Base-by-base conservation (phyloP, 1,140 invertebrate genomes). In the Lasioglossum baleicum region DNA sequence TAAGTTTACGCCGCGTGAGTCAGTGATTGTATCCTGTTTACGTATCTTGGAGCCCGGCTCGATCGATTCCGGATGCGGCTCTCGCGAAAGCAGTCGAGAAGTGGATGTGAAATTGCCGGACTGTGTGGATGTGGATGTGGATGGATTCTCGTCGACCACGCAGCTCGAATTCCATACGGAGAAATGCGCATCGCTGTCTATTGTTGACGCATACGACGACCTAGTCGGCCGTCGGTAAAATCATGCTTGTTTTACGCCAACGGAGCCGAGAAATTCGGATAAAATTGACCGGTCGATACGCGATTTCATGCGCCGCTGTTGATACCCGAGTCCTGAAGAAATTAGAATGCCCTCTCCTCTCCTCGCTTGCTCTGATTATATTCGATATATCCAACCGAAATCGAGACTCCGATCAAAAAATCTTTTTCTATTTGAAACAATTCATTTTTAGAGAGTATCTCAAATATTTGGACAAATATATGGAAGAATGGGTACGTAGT, bases 21-120 rank as follows among this genome's bases (percentile, higher is more conserved):
- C 69, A 72, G 60, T 6, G 51, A 73, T 79, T 26, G 82, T 81
- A 91, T 90, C 88, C 90, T 89, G 87, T 90, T 91, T 87, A 87
- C 82, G 84, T 85, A 83, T 60, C 35, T 51, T 11, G 17, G 20
- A 13, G 69, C 26, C 42, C 72, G 60, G 61, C 35, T 35, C 80
- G 76, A 85, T 83, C 67, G 82, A 87, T 89, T 90, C 88, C 87
- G 87, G 84, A 90, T 89, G 78, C 83, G 80, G 77, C 84, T 48
- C 81, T 35, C 81, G 87, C 86, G 84, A 90, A 90, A 90, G 88
- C 81, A 83, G 86, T 68, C 75, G 74, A 80, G 83, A 79, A 77
- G 71, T 64, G 70, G 84, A 85, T 82, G 64, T 5, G 35, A 35
- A 35, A 1, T 0, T 35, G 35, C 26, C 26, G 26, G 26, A 26